Evolutionary conservation across 2,888 invertebrate genomes (phyloP).

Genomic region (Nephrotoma flavescens): DNA sequence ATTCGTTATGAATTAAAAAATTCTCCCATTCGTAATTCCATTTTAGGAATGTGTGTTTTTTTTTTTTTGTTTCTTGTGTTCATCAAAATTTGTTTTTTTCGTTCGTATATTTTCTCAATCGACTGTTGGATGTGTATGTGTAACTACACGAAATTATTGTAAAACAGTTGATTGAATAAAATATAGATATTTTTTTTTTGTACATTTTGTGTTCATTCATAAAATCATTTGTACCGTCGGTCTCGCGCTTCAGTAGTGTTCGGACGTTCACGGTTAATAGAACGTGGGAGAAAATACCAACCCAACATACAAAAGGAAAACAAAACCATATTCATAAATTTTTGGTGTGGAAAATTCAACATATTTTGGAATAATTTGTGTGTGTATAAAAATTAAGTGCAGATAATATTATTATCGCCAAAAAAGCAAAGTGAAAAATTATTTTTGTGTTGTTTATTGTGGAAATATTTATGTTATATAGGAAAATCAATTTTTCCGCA

Average conservation of each 20-base stretch:
- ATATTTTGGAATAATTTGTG: not conserved
- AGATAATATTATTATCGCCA: not conserved
- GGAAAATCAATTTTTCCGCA: not conserved
- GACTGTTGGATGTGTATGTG: not conserved
- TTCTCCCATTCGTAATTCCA: constrained; percentile 3
- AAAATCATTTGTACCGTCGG: constrained; percentile 33
- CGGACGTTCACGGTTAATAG: constrained; percentile 19
- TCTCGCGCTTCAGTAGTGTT: constrained; percentile 34
- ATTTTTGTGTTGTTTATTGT: not conserved
- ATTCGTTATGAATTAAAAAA: not conserved
- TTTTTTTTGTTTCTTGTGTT: not conserved
- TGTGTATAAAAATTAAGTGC: not conserved
- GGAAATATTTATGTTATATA: not conserved
- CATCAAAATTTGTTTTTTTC: not conserved
- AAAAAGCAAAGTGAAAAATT: not conserved
- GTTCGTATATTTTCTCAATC: not conserved
- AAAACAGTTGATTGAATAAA: not conserved
- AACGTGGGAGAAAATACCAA: not conserved
- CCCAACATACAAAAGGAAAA: not conserved
- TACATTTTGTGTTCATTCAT: constrained; percentile 29
- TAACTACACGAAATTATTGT: not conserved
- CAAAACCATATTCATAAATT: not conserved
- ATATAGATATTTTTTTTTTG: not conserved
- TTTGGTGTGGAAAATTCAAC: not conserved
- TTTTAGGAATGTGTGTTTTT: not conserved